Conservation (phyloP, 2,888 invertebrate species). For the Gastrophysa polygoni region DNA sequence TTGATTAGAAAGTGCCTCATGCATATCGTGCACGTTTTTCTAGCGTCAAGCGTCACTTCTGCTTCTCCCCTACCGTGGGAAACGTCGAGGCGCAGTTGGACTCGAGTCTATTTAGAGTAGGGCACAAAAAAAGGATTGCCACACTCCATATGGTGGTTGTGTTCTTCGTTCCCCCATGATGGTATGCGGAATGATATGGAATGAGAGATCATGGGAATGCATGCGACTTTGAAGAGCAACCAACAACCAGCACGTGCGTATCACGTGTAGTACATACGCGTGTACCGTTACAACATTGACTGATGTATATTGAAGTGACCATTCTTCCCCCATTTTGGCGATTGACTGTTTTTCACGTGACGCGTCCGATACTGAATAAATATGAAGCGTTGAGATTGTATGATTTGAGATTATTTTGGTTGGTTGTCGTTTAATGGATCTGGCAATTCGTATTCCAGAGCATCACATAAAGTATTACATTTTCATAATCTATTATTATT, state of each 20-base stretch:
- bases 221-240: not conserved
- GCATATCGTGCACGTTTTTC: not conserved
- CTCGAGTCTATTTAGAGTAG: constrained; percentile 21
- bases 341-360: too few relatives aligned
- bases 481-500: too few relatives aligned
- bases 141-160: not conserved
- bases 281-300: not conserved
- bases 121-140: constrained; percentile 1
- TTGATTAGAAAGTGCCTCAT: too few relatives aligned
- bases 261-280: not conserved
- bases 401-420: too few relatives aligned
- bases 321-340: too few relatives aligned
- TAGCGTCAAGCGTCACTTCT: not conserved
- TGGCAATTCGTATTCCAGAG: too few relatives aligned
- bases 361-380: too few relatives aligned
- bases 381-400: too few relatives aligned
- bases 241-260: not conserved
- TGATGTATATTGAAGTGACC: too few relatives aligned
- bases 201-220: not conserved
- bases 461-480: too few relatives aligned
- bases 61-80: constrained; percentile 22
- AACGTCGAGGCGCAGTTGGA: constrained; percentile 14
- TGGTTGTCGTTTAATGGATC: too few relatives aligned
- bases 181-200: not conserved
- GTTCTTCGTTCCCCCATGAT: not conserved